phyloP scores from a whole-genome alignment of 2,797 vertebrate species.

The Taenioides sp. region DNA sequence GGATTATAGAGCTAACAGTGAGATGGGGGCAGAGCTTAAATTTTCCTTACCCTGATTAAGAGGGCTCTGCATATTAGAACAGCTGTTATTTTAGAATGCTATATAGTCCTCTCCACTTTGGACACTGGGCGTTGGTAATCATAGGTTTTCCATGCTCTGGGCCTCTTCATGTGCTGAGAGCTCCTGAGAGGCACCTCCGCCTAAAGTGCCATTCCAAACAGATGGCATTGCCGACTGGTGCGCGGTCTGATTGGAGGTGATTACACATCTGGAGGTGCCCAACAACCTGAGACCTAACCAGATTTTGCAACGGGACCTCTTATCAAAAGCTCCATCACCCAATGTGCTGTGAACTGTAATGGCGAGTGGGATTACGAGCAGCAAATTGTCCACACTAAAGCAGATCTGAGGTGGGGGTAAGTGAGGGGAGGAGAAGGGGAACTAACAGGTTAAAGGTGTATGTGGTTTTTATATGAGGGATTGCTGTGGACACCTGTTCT shows the following conservation, averaged over 20 bases:
- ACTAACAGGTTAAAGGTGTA: conserved; percentile 29
- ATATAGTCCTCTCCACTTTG: background rate
- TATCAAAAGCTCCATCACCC: conserved; percentile 33
- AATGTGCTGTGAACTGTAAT: conserved; percentile 22
- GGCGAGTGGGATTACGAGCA: conserved; percentile 30
- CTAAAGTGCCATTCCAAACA: conserved; percentile 35
- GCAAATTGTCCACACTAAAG: conserved; percentile 21
- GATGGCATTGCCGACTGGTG: conserved; percentile 45
- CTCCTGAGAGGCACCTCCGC: conserved; percentile 26
- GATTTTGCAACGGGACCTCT: conserved; percentile 28
- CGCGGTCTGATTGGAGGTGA: conserved; percentile 40
- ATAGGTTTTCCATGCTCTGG: conserved; percentile 22
- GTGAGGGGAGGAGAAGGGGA: background rate
- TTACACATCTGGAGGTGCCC: conserved; percentile 51
- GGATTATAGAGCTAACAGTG: too few relatives aligned
- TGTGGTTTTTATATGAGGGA: conserved; percentile 9
- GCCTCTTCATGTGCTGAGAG: conserved; percentile 19
- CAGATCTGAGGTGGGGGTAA: conserved; percentile 18
- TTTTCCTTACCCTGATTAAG: background rate
- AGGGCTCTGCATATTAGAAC: background rate
- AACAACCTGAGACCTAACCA: conserved; percentile 24
- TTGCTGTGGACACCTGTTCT: conserved; percentile 34
- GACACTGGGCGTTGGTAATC: background rate
- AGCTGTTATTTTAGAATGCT: background rate
- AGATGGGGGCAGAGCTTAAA: too few relatives aligned